These are phyloP conservation scores for Heliconius hermathena DNA, from an alignment of 1,140 invertebrate genomes.

Conservation along the genomic window DNA sequence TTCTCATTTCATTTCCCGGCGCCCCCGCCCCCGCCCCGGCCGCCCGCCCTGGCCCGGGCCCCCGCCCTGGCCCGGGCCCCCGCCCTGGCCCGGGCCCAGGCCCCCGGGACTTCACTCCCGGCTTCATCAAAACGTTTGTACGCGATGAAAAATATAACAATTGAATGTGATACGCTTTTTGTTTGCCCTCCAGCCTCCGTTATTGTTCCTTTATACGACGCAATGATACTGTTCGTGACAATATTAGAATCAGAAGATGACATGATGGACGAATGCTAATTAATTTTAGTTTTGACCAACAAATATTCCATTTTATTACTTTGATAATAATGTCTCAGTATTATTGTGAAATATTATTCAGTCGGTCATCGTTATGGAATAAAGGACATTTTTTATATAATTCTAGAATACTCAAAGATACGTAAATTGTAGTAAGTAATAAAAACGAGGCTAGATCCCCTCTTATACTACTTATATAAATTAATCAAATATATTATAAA, in stretches of 20 bases:
- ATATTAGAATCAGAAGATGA: conserved; percentile 2
- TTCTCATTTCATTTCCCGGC: conserved; percentile 57
- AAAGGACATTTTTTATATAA: no score
- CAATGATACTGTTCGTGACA: conserved; percentile 12
- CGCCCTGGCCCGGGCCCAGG: conserved; percentile 31
- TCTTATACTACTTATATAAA: no score
- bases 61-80: background rate
- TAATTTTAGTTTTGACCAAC: background rate
- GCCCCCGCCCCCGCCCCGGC: conserved; percentile 21
- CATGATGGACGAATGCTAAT: background rate
- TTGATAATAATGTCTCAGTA: background rate
- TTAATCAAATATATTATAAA: no score
- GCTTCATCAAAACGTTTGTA: conserved; percentile 67
- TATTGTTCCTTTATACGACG: conserved; percentile 33
- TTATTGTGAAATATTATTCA: no score
- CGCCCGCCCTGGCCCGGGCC: background rate
- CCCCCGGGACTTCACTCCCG: conserved; percentile 42
- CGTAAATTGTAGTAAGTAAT: no score
- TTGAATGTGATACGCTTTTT: conserved; percentile 39
- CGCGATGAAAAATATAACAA: conserved; percentile 55
- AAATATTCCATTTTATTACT: background rate
- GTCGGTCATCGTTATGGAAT: no score
- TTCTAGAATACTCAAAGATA: no score
- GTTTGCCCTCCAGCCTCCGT: conserved; percentile 28
- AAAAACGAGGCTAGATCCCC: no score